These are phyloP conservation scores for Argyrosomus japonicus DNA, from an alignment of 2,113 vertebrate species.

Conservation along the genomic window DNA sequence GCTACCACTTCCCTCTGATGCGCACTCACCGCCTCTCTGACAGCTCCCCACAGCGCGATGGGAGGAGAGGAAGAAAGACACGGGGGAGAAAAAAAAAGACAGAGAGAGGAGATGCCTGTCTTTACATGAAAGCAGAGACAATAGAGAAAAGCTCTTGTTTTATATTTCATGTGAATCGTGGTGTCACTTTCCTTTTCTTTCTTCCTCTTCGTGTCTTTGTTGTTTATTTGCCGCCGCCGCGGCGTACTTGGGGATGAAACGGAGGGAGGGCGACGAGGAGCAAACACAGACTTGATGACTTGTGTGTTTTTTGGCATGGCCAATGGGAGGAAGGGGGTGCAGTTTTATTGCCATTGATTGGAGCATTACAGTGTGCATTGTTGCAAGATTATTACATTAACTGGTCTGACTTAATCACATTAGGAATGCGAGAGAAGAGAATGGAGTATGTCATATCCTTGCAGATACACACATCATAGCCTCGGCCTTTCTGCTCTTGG, in stretches of 20 bases:
- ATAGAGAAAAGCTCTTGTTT: conserved; percentile 15
- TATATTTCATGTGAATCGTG: conserved; percentile 21
- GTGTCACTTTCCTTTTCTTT: not conserved
- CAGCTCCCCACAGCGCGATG: conserved; percentile 34
- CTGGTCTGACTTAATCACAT: conserved; percentile 78
- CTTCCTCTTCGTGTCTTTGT: not conserved
- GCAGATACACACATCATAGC: conserved; percentile 72
- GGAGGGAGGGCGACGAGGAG: conserved; percentile 35
- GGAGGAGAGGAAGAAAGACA: conserved; percentile 28
- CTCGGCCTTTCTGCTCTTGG: conserved; percentile 50
- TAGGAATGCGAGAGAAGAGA: conserved; percentile 73
- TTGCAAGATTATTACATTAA: conserved; percentile 82
- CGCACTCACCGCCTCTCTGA: conserved; percentile 35
- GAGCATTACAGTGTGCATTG: conserved; percentile 76
- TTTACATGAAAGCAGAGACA: conserved; percentile 23
- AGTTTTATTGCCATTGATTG: conserved; percentile 82
- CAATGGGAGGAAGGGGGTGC: conserved; percentile 56
- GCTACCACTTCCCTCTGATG: conserved; percentile 45
- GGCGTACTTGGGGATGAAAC: conserved; percentile 15
- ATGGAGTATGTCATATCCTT: conserved; percentile 75
- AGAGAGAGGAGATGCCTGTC: not conserved
- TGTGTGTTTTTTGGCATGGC: conserved; percentile 59
- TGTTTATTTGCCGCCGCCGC: conserved; percentile 28
- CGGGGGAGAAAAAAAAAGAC: not conserved
- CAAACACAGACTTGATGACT: conserved; percentile 67